A percentile compares a stretch with the other conserved stretches of the same genome.
Evolutionary conservation across 2,888 invertebrate species (phyloP).

Genomic region (Creontiades dilutus): DNA sequence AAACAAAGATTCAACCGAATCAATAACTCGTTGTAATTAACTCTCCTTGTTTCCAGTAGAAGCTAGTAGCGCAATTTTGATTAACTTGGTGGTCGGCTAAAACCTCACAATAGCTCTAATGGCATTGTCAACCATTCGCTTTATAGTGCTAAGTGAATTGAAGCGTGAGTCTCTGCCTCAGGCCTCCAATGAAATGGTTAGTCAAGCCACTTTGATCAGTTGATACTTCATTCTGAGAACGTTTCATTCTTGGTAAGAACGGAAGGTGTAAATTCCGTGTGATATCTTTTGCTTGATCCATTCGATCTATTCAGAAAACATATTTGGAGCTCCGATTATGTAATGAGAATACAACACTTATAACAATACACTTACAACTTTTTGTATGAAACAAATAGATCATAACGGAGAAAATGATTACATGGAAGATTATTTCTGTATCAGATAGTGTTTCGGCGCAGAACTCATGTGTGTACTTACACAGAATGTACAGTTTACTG

Average conservation of each 20-base stretch:
- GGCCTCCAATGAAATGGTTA: neutral
- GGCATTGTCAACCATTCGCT: neutral
- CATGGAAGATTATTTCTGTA: too few species aligned
- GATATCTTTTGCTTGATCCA: too few species aligned
- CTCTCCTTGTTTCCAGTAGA: neutral
- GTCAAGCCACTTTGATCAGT: slow-evolving; percentile 11
- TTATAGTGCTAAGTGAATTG: neutral
- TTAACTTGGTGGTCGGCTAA: neutral
- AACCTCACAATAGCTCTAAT: neutral
- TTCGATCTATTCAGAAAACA: too few species aligned
- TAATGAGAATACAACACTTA: too few species aligned
- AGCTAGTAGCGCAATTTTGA: neutral
- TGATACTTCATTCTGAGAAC: neutral
- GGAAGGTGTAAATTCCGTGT: neutral
- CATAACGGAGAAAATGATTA: too few species aligned
- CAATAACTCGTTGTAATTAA: neutral
- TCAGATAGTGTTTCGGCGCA: too few species aligned
- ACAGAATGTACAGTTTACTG: too few species aligned
- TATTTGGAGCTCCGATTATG: too few species aligned
- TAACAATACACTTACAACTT: too few species aligned
- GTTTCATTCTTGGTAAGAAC: neutral
- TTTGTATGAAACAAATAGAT: too few species aligned
- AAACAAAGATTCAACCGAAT: neutral
- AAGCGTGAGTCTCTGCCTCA: neutral
- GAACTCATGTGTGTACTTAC: too few species aligned